Evolutionary conservation across 92 coral and sea anemone species (phyloP), one percentile per base, ranked within the genome.

Genomic region (Chrysogorgia sp.): DNA sequence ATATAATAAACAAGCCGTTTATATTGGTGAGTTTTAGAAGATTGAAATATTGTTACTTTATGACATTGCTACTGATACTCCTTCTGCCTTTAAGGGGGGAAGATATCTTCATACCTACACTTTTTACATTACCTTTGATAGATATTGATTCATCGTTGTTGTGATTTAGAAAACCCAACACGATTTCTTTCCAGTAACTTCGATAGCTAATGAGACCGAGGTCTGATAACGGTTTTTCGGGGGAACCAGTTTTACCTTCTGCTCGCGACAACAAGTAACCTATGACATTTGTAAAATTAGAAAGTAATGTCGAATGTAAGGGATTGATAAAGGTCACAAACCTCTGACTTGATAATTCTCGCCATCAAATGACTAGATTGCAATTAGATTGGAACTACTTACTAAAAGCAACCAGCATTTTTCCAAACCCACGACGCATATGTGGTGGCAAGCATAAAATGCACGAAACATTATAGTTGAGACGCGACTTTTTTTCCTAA

Each of bases 351-450:
- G 43, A 37, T 37, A 37, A 5, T 12, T 37, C 5, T 7, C 59
- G 17, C 17, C 17, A 52, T 6, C 5, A 52, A 17, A 17, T 7
- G 20, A 17, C 17, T 52, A 23, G 59, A 52, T 52, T 52, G 7
- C 59, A 4, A 12, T 37, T 12, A 37, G 43, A 4, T 37, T n/a
- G 15, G 15, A 29, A 19, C n/a, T 66, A 88, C 97, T 92, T 86
- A 92, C 98, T 94, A 64, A 94, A 91, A 53, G 92, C 97, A 55
- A 94, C 90, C 22, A 94, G 85, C 98, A 94, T 94, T 79, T 94
- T 94, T 20, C 98, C 98, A 75, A 89, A 94, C 19, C 98, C 98
- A 80, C 90, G 97, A 58, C 91, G 86, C 98, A 94, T 94, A 81
- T 92, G 90, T 3, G 92, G 87, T 48, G 98, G 98, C 50, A 94